Evolutionary conservation across 2,888 invertebrate genomes (phyloP).

Genomic region (Cephus rjabovi): DNA sequence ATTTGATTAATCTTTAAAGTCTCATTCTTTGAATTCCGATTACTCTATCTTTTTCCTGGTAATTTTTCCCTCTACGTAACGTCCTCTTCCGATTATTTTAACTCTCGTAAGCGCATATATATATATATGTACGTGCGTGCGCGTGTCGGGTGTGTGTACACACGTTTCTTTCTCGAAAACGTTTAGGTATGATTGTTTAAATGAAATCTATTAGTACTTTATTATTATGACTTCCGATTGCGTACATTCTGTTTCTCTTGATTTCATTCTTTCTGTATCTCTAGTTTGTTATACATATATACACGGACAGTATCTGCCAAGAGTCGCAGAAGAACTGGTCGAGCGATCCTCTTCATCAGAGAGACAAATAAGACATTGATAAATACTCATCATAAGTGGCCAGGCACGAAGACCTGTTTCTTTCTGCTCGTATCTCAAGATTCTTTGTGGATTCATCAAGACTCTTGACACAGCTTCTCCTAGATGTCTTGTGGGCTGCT

Average conservation of each 20-base stretch:
- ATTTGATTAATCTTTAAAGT: background rate
- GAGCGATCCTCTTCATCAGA: background rate
- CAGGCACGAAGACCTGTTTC: background rate
- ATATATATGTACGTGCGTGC: too few relatives aligned
- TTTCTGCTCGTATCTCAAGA: background rate
- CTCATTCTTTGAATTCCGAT: background rate
- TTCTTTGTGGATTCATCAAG: background rate
- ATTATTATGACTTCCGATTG: constrained; percentile 29
- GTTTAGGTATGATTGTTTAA: constrained; percentile 46
- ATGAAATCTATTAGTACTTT: constrained; percentile 48
- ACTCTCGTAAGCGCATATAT: background rate
- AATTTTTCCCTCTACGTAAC: background rate
- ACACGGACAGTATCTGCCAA: constrained; percentile 37
- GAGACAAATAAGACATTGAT: background rate
- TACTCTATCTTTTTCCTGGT: background rate
- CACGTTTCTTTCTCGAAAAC: constrained; percentile 27
- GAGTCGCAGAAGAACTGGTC: constrained; percentile 32
- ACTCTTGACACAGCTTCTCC: background rate
- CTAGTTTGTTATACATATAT: constrained; percentile 35
- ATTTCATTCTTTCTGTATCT: constrained; percentile 24
- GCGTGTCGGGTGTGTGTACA: too few relatives aligned
- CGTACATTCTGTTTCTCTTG: background rate
- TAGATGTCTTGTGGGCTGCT: background rate
- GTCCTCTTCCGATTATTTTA: background rate
- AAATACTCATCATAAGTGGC: background rate